Evolutionary conservation across 2,797 vertebrate species (phyloP).

Genomic region (Etheostoma nigrum): DNA sequence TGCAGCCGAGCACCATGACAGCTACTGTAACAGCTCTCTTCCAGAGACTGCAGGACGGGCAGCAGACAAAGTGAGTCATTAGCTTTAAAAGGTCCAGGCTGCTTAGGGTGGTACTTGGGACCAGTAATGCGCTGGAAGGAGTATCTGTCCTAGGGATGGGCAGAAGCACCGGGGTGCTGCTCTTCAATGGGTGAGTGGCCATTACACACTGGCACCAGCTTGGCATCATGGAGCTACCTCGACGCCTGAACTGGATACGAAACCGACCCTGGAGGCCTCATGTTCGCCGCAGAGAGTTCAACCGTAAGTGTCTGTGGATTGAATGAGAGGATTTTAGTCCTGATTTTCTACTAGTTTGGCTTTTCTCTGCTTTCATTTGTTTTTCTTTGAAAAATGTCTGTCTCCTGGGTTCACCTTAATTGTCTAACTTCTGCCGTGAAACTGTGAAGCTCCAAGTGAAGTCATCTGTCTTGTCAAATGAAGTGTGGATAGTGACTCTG

Average conservation of each 20-base stretch:
- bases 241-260: slow-evolving; percentile 90
- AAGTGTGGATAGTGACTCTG: slow-evolving; percentile 18
- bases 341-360: neutral
- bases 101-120: slow-evolving; percentile 16
- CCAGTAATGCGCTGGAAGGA: slow-evolving; percentile 47
- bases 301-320: slow-evolving; percentile 85
- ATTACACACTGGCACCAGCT: slow-evolving; percentile 46
- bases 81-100: slow-evolving; percentile 23
- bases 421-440: slow-evolving; percentile 52
- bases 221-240: slow-evolving; percentile 89
- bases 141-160: slow-evolving; percentile 53
- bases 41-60: slow-evolving; percentile 1
- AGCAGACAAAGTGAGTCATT: neutral
- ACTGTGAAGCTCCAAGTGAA: slow-evolving; percentile 50
- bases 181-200: slow-evolving; percentile 62
- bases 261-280: slow-evolving; percentile 87
- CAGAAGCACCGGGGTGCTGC: slow-evolving; percentile 37
- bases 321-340: neutral
- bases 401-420: slow-evolving; percentile 19
- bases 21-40: slow-evolving; percentile 38
- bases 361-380: neutral
- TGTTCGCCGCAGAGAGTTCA: slow-evolving; percentile 84
- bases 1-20: slow-evolving; percentile 59
- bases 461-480: slow-evolving; percentile 19
- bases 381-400: neutral